Percentiles rank a stretch among this genome's conserved stretches.
phyloP scores from a whole-genome alignment of 2,797 vertebrate species.

The Neopelma chrysocephalum region DNA sequence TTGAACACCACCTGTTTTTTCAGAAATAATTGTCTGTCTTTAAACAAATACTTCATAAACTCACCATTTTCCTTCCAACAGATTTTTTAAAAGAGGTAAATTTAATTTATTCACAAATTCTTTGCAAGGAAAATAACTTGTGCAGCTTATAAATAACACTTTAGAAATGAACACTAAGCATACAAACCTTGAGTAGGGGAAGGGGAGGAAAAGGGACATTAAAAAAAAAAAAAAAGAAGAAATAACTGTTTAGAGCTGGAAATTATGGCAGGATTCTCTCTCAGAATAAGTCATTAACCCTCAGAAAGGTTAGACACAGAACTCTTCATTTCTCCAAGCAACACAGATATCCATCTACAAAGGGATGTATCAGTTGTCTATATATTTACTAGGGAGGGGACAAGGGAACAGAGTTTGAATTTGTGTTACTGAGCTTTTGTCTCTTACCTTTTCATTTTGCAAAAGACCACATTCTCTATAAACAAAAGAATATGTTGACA shows the following conservation, averaged over 20 bases:
- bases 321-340: constrained; percentile 76
- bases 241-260: constrained; percentile 33
- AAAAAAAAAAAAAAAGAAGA: constrained; percentile 33
- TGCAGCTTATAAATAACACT: constrained; percentile 29
- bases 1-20: not conserved
- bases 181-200: constrained; percentile 74
- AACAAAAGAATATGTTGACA: constrained; percentile 99
- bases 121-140: not conserved
- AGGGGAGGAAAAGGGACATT: constrained; percentile 39
- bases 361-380: constrained; percentile 75
- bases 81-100: constrained; percentile 54
- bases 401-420: constrained; percentile 89
- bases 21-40: not conserved
- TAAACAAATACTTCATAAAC: not conserved
- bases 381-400: constrained; percentile 82
- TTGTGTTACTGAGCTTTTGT: constrained; percentile 97
- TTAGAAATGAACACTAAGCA: constrained; percentile 48
- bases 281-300: constrained; percentile 57
- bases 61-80: constrained; percentile 70
- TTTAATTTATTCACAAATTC: constrained; percentile 31
- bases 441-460: constrained; percentile 99
- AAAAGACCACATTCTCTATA: constrained; percentile 99
- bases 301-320: constrained; percentile 71
- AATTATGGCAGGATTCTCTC: constrained; percentile 47
- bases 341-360: constrained; percentile 79